phyloP scores from a whole-genome alignment of 2,888 invertebrate species.

The Melinopterus prodromus region DNA sequence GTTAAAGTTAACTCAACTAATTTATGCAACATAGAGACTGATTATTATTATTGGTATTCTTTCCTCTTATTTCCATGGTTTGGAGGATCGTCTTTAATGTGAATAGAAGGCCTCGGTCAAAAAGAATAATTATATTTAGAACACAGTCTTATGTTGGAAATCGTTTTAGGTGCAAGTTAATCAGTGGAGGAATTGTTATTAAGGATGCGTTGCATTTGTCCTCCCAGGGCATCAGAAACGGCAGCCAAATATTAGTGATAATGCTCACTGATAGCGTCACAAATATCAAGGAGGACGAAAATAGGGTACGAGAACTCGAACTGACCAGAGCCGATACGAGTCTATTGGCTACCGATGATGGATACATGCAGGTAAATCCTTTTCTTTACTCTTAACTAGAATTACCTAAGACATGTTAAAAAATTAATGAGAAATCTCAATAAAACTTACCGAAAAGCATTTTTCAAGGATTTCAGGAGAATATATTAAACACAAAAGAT shows the following conservation, averaged over 20 bases:
- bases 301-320: conserved; percentile 55
- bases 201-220: conserved; percentile 62
- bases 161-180: conserved; percentile 70
- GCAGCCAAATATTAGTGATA: conserved; percentile 72
- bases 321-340: conserved; percentile 58
- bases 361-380: conserved; percentile 64
- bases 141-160: not conserved
- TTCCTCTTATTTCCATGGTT: too few relatives aligned
- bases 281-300: conserved; percentile 55
- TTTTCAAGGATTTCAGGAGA: too few relatives aligned
- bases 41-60: too few relatives aligned
- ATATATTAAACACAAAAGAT: too few relatives aligned
- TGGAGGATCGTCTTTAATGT: too few relatives aligned
- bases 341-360: conserved; percentile 62
- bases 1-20: too few relatives aligned
- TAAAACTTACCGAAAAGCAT: too few relatives aligned
- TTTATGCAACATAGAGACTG: too few relatives aligned
- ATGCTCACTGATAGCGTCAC: conserved; percentile 52
- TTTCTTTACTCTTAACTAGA: not conserved
- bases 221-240: conserved; percentile 73
- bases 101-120: too few relatives aligned
- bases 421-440: too few relatives aligned
- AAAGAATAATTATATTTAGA: not conserved
- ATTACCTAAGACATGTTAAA: too few relatives aligned
- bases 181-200: conserved; percentile 72